Evolutionary conservation across 2,797 vertebrate genomes (phyloP).

Genomic region (Rachycentron canadum): DNA sequence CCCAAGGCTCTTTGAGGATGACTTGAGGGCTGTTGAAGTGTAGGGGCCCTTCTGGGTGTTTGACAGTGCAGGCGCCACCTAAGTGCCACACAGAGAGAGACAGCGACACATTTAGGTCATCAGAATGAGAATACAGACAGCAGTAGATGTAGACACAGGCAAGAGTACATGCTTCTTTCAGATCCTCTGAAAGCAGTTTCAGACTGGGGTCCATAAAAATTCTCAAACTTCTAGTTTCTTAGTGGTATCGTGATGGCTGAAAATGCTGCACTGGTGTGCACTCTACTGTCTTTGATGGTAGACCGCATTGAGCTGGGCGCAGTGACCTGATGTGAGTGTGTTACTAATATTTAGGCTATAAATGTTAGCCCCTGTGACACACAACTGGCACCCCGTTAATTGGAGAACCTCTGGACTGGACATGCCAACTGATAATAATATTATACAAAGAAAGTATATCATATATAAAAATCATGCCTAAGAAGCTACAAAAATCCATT

Average conservation of each 20-base stretch:
- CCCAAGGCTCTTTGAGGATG: conserved; percentile 88
- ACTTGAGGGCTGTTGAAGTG: conserved; percentile 87
- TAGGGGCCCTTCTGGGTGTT: conserved; percentile 90
- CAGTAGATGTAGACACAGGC: neutral
- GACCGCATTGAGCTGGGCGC: too few species aligned
- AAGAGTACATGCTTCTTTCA: neutral
- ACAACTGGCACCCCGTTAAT: too few species aligned
- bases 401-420: too few species aligned
- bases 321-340: neutral
- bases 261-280: too few species aligned
- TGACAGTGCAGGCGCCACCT: conserved; percentile 61
- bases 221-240: neutral
- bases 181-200: neutral
- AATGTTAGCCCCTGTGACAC: too few species aligned
- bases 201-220: neutral
- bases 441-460: too few species aligned
- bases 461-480: too few species aligned
- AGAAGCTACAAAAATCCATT: too few species aligned
- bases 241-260: neutral
- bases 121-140: neutral
- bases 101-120: conserved; percentile 17
- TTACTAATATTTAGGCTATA: neutral
- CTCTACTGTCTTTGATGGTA: too few species aligned
- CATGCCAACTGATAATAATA: too few species aligned
- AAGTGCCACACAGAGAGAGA: neutral